A percentile compares a stretch with the other conserved stretches of the same genome.
These are phyloP conservation scores for Pipistrellus pygmaeus DNA, from an alignment of 2,797 vertebrate species.

Conservation along the genomic window DNA sequence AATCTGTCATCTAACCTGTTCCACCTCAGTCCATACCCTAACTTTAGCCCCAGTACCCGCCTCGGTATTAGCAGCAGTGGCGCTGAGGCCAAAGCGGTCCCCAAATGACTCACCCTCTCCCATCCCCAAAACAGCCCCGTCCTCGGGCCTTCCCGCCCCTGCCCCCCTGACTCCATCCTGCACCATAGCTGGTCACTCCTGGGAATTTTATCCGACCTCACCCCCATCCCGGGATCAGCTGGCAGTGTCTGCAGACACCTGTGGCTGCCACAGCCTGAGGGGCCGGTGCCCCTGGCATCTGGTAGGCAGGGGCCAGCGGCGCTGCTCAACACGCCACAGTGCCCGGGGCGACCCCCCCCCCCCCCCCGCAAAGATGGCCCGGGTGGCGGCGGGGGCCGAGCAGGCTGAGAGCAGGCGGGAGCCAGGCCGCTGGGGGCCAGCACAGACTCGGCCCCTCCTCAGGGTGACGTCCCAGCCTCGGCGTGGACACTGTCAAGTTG, in stretches of 20 bases:
- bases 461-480: not conserved
- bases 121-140: too few relatives aligned
- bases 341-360: not conserved
- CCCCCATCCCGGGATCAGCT: too few relatives aligned
- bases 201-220: too few relatives aligned
- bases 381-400: fast-evolving
- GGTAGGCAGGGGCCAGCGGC: not conserved
- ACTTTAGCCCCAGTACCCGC: not conserved
- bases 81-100: not conserved
- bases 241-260: too few relatives aligned
- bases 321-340: not conserved
- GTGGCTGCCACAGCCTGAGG: too few relatives aligned
- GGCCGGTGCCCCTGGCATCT: not conserved
- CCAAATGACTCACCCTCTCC: too few relatives aligned
- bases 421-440: not conserved
- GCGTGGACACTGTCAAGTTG: not conserved
- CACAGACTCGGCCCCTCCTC: not conserved
- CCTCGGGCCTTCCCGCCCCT: too few relatives aligned
- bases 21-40: not conserved
- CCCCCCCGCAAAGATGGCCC: not conserved
- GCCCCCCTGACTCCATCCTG: too few relatives aligned
- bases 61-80: not conserved
- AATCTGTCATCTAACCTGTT: not conserved
- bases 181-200: too few relatives aligned
- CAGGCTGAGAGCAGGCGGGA: not conserved